phyloP scores from a whole-genome alignment of 2,797 vertebrate genomes.

The Melanotaenia trifasciata region DNA sequence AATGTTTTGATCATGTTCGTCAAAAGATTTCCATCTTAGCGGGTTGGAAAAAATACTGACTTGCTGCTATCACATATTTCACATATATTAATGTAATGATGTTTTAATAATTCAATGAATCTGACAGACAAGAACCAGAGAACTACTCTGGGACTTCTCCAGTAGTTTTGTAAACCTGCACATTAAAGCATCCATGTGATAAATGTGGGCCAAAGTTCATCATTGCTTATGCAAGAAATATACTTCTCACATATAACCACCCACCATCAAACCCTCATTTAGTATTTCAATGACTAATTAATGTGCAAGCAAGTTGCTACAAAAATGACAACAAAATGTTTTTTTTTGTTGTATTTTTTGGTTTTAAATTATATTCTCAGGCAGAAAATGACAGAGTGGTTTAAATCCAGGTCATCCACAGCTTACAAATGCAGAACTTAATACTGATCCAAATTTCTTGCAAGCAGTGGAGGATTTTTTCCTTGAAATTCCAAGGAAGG shows the following conservation, averaged over 20 bases:
- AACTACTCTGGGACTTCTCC: not conserved
- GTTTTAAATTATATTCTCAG: not conserved
- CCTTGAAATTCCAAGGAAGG: too few relatives aligned
- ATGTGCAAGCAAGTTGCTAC: conserved; percentile 62
- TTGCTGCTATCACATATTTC: too few relatives aligned
- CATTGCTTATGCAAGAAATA: conserved; percentile 24
- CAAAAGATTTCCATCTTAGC: too few relatives aligned
- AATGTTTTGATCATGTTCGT: too few relatives aligned
- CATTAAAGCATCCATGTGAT: conserved; percentile 10
- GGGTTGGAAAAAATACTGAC: too few relatives aligned
- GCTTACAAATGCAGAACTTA: not conserved
- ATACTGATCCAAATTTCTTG: not conserved
- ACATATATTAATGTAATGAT: too few relatives aligned
- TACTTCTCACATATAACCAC: conserved; percentile 8
- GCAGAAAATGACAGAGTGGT: not conserved
- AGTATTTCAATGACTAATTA: conserved; percentile 64
- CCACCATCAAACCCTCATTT: conserved; percentile 32
- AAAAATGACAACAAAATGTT: conserved; percentile 16
- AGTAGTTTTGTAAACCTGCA: not conserved
- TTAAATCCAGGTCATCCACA: not conserved
- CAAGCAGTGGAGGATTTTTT: not conserved
- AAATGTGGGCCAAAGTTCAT: conserved; percentile 39
- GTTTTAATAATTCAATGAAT: too few relatives aligned
- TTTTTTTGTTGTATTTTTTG: not conserved
- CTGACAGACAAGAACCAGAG: too few relatives aligned